Evolutionary conservation across 2,113 vertebrate genomes (phyloP), one percentile per base, ranked within the genome.

Genomic region (Puffinus mauretanicus): DNA sequence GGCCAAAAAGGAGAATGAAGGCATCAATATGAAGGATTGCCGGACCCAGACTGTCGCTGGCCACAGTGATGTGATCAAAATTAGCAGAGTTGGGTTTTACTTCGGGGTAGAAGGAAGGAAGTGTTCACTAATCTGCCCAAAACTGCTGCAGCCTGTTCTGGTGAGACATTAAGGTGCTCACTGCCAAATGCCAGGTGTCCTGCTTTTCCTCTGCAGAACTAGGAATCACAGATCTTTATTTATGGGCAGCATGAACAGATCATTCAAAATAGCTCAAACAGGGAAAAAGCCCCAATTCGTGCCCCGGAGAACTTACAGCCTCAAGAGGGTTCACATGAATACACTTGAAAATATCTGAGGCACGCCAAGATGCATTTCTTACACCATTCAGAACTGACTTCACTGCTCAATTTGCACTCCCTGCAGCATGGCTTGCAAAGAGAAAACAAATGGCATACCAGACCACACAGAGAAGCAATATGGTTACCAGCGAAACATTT

Each of bases 391-490:
- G 75, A 87, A 65, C 66, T 52, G 84, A 87, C 95, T 85, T 85
- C 36, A 18, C 73, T 72, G 84, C 86, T 95, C 94, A 80, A 4
- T 89, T 93, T 93, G 65, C 81, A 92, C 94, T 94, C 94, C 83
- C 81, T 92, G 86, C 88, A 96, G 80, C 88, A 92, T 51, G 88
- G 64, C 69, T 86, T 75, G 66, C 2, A 20, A 94, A 80, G 86
- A 95, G 81, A 91, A 97, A 95, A 95, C 89, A 95, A 95, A 95
- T 92, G 95, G 89, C 93, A 94, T 57, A 90, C 54, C 84, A 95
- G 94, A 95, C 86, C 84, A 91, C 89, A 94, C 75, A 88, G 86
- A 85, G 91, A 89, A 94, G 89, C 93, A 96, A 93, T 93, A 89
- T 82, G 73, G 94, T 90, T 96, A 94, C 89, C 84, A 96, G 93